A percentile compares a stretch with the other conserved stretches of the same genome.
Evolutionary conservation across 1,140 invertebrate genomes (phyloP).

Genomic region (Musca vetustissima): DNA sequence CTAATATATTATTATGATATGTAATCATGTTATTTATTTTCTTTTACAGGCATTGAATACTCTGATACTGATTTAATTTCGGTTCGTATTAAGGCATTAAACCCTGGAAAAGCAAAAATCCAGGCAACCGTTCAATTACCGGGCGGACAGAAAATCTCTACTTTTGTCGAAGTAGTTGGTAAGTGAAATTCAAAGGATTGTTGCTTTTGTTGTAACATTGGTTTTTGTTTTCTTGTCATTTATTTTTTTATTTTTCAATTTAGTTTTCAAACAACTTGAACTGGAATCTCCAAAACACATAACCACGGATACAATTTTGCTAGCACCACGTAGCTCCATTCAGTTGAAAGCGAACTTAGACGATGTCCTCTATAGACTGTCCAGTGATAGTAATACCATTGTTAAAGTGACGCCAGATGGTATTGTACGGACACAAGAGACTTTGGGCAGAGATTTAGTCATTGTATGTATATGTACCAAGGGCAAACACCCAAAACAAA

Average conservation of each 20-base stretch:
- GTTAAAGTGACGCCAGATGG: slow-evolving; percentile 63
- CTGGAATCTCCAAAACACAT: slow-evolving; percentile 61
- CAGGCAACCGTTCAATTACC: slow-evolving; percentile 59
- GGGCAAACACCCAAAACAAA: too few relatives aligned
- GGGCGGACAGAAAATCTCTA: slow-evolving; percentile 61
- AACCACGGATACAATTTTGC: slow-evolving; percentile 59
- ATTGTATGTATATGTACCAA: slow-evolving; percentile 56
- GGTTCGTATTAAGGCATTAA: slow-evolving; percentile 49
- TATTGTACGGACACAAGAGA: slow-evolving; percentile 60
- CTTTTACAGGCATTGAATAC: slow-evolving; percentile 48
- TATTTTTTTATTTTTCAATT: slow-evolving; percentile 54
- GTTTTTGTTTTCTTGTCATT: background rate
- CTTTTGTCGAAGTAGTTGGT: slow-evolving; percentile 58
- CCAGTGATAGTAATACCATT: slow-evolving; percentile 49
- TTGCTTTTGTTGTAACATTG: background rate
- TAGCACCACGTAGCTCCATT: slow-evolving; percentile 70
- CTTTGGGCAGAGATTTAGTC: slow-evolving; percentile 63
- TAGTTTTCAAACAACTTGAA: slow-evolving; percentile 69
- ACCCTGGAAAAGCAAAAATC: slow-evolving; percentile 59
- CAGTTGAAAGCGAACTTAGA: slow-evolving; percentile 69
- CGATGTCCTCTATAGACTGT: slow-evolving; percentile 53
- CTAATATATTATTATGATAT: too few relatives aligned
- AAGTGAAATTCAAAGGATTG: slow-evolving; percentile 30
- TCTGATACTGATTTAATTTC: slow-evolving; percentile 49
- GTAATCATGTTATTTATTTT: too few relatives aligned